phyloP scores from a whole-genome alignment of 2,113 vertebrate species.

The Istiophorus platypterus region DNA sequence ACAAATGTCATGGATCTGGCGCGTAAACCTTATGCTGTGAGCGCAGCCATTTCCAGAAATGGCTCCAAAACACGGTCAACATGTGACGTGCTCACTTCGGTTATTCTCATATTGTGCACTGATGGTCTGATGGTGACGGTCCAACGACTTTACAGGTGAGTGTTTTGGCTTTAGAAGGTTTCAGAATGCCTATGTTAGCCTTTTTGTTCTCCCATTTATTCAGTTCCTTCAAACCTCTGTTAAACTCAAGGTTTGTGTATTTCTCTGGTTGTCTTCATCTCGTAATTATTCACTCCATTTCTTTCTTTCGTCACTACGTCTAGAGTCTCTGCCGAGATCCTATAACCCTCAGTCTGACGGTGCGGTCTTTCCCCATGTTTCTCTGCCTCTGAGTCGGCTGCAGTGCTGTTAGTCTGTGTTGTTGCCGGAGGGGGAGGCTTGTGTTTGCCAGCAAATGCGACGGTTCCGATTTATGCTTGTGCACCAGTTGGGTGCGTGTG shows the following conservation, averaged over 20 bases:
- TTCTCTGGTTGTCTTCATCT: slow-evolving; percentile 31
- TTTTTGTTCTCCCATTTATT: slow-evolving; percentile 29
- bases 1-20: slow-evolving; percentile 29
- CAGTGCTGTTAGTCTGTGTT: slow-evolving; percentile 49
- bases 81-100: neutral
- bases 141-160: slow-evolving; percentile 40
- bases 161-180: slow-evolving; percentile 14
- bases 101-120: slow-evolving; percentile 27
- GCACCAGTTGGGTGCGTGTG: neutral
- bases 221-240: slow-evolving; percentile 6
- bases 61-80: slow-evolving; percentile 18
- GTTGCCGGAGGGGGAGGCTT: slow-evolving; percentile 58
- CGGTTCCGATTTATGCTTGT: slow-evolving; percentile 57
- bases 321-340: slow-evolving; percentile 12
- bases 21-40: neutral
- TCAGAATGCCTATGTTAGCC: slow-evolving; percentile 12
- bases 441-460: slow-evolving; percentile 56
- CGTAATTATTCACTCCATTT: slow-evolving; percentile 66
- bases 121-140: slow-evolving; percentile 18
- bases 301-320: slow-evolving; percentile 45
- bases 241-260: slow-evolving; percentile 28
- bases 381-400: slow-evolving; percentile 55
- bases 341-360: slow-evolving; percentile 45
- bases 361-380: slow-evolving; percentile 35
- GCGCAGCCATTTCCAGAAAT: neutral